Percentiles rank a stretch among this genome's conserved stretches.
These are phyloP conservation scores for Epinephelus lanceolatus DNA, from an alignment of 2,113 vertebrate genomes.

Conservation along the genomic window DNA sequence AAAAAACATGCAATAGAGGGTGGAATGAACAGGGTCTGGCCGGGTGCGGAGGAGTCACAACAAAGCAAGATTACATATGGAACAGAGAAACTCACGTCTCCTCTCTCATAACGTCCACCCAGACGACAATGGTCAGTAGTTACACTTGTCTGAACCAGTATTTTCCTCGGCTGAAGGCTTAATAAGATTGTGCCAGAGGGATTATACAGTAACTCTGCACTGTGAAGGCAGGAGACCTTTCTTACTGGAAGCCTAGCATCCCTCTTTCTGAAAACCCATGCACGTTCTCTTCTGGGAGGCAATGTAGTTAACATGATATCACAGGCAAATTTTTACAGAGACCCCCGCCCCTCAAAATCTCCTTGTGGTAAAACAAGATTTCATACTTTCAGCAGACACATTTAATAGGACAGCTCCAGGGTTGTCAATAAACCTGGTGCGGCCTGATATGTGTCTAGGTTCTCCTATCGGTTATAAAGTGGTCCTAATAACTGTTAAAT, in stretches of 20 bases:
- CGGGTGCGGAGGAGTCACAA: constrained; percentile 36
- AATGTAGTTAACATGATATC: constrained; percentile 21
- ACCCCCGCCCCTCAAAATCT: background rate
- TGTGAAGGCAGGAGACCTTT: background rate
- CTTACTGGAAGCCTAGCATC: background rate
- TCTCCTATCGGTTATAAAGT: constrained; percentile 26
- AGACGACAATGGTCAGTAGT: constrained; percentile 12
- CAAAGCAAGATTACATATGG: constrained; percentile 18
- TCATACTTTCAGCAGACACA: constrained; percentile 1
- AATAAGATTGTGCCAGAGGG: constrained; percentile 24
- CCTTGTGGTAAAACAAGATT: constrained; percentile 25
- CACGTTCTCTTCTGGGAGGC: constrained; percentile 4
- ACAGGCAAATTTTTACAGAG: background rate
- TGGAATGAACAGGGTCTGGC: constrained; percentile 34
- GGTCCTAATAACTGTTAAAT: constrained; percentile 41
- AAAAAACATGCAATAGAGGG: constrained; percentile 58
- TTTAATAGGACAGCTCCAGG: constrained; percentile 5
- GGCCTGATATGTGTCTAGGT: background rate
- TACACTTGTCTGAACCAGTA: constrained; percentile 9
- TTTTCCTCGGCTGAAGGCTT: constrained; percentile 37
- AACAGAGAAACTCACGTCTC: constrained; percentile 7
- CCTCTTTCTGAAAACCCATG: constrained; percentile 15
- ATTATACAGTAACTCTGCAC: constrained; percentile 18
- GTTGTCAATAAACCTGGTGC: constrained; percentile 26
- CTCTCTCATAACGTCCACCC: constrained; percentile 16